Evolutionary conservation across 1,140 invertebrate genomes (phyloP), one percentile per base, ranked within the genome.

Genomic region (Telenomus remus): DNA sequence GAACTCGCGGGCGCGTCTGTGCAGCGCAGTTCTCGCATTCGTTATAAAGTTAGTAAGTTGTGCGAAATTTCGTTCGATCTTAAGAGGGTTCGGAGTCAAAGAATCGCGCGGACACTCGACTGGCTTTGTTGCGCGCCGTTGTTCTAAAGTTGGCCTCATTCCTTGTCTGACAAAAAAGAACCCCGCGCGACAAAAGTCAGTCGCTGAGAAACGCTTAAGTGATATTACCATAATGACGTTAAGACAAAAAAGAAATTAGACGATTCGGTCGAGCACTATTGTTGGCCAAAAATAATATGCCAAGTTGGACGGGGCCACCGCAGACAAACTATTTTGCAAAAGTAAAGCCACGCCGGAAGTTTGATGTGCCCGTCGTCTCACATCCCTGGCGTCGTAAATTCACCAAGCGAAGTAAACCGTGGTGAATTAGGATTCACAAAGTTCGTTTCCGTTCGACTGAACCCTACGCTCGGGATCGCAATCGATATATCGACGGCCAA

Each of bases 351-450:
- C 48, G 13, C 43, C 44, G 65, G 69, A 54, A 69, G 64, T 69
- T 72, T 68, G 69, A 78, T 73, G 69, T 78, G 73, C 75, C 65
- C 65, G n/a, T n/a, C n/a, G n/a, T 60, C 68, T 57, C 59, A 53
- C 64, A 64, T 68, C 64, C 63, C 27, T 11, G 16, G 53, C 48
- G 53, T 13, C 51, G 75, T 72, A 69, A 72, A 72, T 72, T 71
- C 59, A 39, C 61, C 56, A 35, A 64, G 63, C 61, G 48, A 64
- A 51, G 48, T 61, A 61, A 76, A 71, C 74, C 68, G 71, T 70
- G 65, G 56, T 56, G 57, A 71, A 76, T 76, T 71, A 76, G 74
- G 68, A 76, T 76, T 76, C 66, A 50, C 61, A 72, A 76, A 71
- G 65, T 76, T 76, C 55, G 46, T 61, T 76, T 76, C 66, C 66